Percentiles rank a stretch among this genome's conserved stretches.
Evolutionary conservation across 2,113 vertebrate species (phyloP).

Genomic region (Arenaria interpres): DNA sequence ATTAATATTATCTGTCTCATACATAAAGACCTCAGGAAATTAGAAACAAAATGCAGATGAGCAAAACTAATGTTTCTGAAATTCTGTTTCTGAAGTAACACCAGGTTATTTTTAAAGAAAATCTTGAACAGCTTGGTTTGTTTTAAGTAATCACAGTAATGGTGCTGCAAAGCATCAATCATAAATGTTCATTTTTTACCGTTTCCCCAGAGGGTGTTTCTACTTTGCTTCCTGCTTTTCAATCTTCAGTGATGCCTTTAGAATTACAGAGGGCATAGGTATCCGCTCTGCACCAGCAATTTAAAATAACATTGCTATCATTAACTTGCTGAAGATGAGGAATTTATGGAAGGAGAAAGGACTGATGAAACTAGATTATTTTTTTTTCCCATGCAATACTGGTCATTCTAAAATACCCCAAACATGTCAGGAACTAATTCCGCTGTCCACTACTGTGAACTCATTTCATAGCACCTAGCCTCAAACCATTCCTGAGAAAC

Average conservation of each 20-base stretch:
- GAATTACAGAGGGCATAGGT: not conserved
- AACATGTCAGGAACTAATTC: not conserved
- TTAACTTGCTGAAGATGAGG: not conserved
- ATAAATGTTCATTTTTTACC: not conserved
- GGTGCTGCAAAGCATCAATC: not conserved
- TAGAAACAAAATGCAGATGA: not conserved
- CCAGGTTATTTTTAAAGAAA: not conserved
- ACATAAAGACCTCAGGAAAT: not conserved
- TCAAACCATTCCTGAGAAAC: not conserved
- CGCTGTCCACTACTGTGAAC: not conserved
- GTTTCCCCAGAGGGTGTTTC: not conserved
- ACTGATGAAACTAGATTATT: not conserved
- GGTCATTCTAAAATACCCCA: not conserved
- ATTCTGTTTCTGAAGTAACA: not conserved
- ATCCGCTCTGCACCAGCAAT: not conserved
- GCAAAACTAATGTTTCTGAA: not conserved
- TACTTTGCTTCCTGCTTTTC: not conserved
- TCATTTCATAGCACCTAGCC: not conserved
- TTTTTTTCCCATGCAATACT: not conserved
- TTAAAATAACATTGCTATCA: not conserved
- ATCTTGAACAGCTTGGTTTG: not conserved
- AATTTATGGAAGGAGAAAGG: not conserved
- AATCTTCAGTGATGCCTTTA: not conserved
- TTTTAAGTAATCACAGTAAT: not conserved
- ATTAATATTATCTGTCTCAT: not conserved